phyloP scores from a whole-genome alignment of 2,113 vertebrate genomes.

The Recurvirostra avosetta region DNA sequence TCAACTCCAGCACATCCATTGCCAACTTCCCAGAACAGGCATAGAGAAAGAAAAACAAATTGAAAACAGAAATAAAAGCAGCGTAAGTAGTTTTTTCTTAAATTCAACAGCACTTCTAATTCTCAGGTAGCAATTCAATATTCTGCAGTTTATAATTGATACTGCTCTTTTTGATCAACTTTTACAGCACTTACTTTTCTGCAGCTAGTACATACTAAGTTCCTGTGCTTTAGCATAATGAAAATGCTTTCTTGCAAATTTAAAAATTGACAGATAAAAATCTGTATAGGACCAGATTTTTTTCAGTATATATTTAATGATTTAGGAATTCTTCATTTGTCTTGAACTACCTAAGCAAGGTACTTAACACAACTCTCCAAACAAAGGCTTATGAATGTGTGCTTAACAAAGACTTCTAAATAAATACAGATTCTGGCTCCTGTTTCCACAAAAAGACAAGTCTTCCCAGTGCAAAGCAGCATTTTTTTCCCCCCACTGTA shows the following conservation, averaged over 20 bases:
- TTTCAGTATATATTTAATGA: not conserved
- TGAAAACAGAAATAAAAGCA: not conserved
- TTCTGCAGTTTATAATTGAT: not conserved
- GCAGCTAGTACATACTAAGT: not conserved
- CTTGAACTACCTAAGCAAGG: not conserved
- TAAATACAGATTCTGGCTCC: not conserved
- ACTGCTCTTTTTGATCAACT: not conserved
- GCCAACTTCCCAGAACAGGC: not conserved
- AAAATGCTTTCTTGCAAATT: not conserved
- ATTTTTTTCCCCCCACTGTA: not conserved
- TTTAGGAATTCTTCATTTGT: fast-evolving
- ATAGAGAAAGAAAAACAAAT: not conserved
- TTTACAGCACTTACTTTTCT: not conserved
- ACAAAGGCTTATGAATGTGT: not conserved
- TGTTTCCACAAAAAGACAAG: not conserved
- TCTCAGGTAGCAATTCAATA: not conserved
- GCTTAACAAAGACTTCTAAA: not conserved
- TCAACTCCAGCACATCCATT: not conserved
- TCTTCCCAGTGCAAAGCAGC: not conserved
- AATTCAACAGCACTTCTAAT: not conserved
- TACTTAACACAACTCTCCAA: not conserved
- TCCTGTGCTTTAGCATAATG: not conserved
- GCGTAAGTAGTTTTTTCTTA: not conserved
- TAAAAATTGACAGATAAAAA: not conserved
- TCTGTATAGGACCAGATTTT: not conserved